Evolutionary conservation across 2,888 invertebrate genomes (phyloP).

Genomic region (Pyrrhia umbra): DNA sequence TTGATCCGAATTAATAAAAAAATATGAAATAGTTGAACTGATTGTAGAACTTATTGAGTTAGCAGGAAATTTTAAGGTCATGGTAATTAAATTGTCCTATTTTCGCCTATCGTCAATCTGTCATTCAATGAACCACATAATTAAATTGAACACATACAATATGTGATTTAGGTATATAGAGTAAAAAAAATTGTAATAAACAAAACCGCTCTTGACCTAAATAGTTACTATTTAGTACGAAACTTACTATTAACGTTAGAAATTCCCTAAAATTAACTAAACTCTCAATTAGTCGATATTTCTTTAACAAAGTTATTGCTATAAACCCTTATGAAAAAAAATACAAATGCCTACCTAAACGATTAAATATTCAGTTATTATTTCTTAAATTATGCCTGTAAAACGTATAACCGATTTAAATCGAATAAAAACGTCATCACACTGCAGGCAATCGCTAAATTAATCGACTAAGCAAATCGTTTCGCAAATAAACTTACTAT

Average conservation of each 20-base stretch:
- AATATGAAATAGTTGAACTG: too few relatives aligned
- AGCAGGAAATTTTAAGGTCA: too few relatives aligned
- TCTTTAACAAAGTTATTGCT: background rate
- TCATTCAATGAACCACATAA: background rate
- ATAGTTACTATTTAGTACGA: background rate
- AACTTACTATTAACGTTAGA: slow-evolving; percentile 2
- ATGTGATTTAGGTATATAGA: background rate
- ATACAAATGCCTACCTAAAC: background rate
- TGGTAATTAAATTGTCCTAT: too few relatives aligned
- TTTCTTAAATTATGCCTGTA: slow-evolving; percentile 1
- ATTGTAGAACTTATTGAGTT: too few relatives aligned
- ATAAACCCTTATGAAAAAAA: background rate
- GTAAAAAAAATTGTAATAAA: background rate
- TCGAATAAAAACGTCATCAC: slow-evolving; percentile 1
- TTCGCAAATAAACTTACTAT: background rate
- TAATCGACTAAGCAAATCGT: background rate
- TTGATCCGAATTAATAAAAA: too few relatives aligned
- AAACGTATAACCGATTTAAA: background rate
- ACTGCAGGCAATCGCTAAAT: background rate
- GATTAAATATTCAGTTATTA: slow-evolving; percentile 7
- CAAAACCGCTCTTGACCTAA: background rate
- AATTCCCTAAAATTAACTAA: background rate
- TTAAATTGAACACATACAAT: slow-evolving; percentile 1
- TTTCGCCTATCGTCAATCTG: too few relatives aligned
- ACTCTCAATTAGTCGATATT: background rate